Percentiles rank a stretch among this genome's conserved stretches.
These are phyloP conservation scores for Peromyscus leucopus DNA, from an alignment of 2,113 vertebrate species.

Conservation along the genomic window DNA sequence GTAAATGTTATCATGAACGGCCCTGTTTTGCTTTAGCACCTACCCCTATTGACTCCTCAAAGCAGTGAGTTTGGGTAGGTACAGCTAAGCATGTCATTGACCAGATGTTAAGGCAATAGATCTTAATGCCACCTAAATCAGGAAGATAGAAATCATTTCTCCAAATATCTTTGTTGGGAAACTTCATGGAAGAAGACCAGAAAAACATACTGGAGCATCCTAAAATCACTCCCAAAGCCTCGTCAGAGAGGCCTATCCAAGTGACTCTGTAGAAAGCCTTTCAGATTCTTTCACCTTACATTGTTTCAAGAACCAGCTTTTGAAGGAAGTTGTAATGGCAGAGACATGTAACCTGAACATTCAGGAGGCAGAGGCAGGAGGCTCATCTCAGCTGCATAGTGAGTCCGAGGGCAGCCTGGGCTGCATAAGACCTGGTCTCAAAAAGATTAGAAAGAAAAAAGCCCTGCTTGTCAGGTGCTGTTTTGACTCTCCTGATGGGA, in stretches of 20 bases:
- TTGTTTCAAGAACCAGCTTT: not conserved
- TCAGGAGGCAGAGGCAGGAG: not conserved
- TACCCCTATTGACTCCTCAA: not conserved
- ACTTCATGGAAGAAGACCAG: not conserved
- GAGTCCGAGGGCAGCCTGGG: not conserved
- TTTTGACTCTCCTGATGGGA: not conserved
- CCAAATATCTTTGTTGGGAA: not conserved
- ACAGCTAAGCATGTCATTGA: not conserved
- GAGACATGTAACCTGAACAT: not conserved
- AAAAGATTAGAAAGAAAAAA: too few species aligned
- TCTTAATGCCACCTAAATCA: not conserved
- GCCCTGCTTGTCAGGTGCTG: accelerated
- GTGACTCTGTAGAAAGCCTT: not conserved
- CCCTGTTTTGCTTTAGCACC: not conserved
- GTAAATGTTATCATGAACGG: not conserved
- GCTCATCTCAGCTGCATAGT: not conserved
- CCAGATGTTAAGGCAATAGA: not conserved
- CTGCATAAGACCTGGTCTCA: not conserved
- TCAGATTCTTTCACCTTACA: not conserved
- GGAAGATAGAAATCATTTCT: not conserved
- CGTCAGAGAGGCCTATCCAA: not conserved
- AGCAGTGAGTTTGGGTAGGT: not conserved
- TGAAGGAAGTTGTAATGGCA: too few species aligned
- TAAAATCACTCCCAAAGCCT: not conserved
- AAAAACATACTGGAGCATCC: conserved; percentile 10